These are phyloP conservation scores for Apamea anceps DNA, from an alignment of 2,888 invertebrate genomes.

Conservation along the genomic window DNA sequence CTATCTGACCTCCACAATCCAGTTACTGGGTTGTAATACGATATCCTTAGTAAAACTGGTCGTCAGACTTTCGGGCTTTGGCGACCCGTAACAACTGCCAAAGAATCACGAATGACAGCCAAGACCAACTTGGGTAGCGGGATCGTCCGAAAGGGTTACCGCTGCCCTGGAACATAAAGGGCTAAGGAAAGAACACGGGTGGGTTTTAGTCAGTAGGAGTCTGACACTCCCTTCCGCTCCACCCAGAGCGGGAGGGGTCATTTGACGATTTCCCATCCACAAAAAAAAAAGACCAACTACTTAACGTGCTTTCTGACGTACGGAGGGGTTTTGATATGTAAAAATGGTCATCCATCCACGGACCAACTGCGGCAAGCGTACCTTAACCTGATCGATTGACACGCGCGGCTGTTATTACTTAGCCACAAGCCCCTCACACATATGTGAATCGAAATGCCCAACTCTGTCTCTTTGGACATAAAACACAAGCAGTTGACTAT, in stretches of 20 bases:
- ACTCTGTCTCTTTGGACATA: neutral
- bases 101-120: neutral
- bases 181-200: too few relatives aligned
- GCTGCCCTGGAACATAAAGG: too few relatives aligned
- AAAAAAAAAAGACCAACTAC: too few relatives aligned
- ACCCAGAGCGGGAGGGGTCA: too few relatives aligned
- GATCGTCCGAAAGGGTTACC: too few relatives aligned
- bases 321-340: neutral
- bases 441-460: neutral
- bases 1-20: neutral
- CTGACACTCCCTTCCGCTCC: too few relatives aligned
- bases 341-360: neutral
- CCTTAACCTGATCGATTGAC: neutral
- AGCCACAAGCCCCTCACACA: neutral
- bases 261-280: too few relatives aligned
- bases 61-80: neutral
- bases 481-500: slow-evolving; percentile 8
- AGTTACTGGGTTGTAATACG: neutral
- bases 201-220: too few relatives aligned
- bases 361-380: neutral
- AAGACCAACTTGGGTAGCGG: too few relatives aligned
- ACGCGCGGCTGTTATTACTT: neutral
- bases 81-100: neutral
- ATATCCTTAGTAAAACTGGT: neutral
- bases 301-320: neutral